Evolutionary conservation across 1,140 invertebrate genomes (phyloP).

Genomic region (Vollenhovia emeryi): DNA sequence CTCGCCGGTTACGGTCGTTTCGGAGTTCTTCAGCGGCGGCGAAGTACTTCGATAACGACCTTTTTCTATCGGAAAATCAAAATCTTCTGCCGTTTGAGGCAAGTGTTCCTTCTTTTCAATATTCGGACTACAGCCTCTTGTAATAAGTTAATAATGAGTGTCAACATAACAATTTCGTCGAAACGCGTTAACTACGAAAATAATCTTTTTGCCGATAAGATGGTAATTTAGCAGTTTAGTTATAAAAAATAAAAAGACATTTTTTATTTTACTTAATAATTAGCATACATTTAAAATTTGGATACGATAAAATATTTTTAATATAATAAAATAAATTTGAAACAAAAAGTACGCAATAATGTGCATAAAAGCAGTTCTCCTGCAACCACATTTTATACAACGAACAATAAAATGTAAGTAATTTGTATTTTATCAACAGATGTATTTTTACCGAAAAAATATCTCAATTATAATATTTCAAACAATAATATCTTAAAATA

Average conservation of each 20-base stretch:
- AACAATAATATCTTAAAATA: neutral
- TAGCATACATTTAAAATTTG: neutral
- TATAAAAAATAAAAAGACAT: neutral
- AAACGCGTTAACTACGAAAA: neutral
- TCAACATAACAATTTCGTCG: neutral
- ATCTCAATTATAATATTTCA: conserved; percentile 19
- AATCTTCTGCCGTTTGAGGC: conserved; percentile 45
- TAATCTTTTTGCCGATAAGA: neutral
- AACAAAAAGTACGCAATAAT: too few relatives aligned
- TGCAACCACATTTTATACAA: neutral
- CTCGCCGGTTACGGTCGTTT: conserved; percentile 55
- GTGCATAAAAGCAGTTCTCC: neutral
- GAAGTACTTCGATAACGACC: conserved; percentile 57
- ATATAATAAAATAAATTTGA: neutral
- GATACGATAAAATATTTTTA: neutral
- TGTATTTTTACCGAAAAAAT: neutral
- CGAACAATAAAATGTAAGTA: neutral
- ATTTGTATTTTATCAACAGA: neutral
- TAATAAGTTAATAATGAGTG: neutral
- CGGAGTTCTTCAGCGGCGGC: conserved; percentile 48
- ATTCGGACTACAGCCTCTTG: neutral
- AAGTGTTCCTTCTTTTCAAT: conserved; percentile 45
- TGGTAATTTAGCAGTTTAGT: neutral
- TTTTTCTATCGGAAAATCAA: conserved; percentile 60
- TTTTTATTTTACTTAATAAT: conserved; percentile 6